phyloP scores from a whole-genome alignment of 2,888 invertebrate genomes.

The Tineola bisselliella region DNA sequence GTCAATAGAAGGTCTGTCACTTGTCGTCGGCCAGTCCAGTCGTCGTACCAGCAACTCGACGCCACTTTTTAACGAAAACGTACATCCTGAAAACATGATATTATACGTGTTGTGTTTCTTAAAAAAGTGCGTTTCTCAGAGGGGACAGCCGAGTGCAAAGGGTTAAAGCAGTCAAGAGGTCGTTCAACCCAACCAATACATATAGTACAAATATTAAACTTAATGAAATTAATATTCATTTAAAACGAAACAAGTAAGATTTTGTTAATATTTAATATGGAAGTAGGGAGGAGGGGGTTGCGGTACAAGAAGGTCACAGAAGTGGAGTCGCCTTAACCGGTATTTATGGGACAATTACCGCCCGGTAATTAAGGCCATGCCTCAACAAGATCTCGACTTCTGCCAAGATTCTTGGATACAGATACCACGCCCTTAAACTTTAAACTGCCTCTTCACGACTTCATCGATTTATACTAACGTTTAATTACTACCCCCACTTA shows the following conservation, averaged over 20 bases:
- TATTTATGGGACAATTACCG: slow-evolving; percentile 15
- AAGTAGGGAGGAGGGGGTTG: not conserved
- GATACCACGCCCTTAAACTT: slow-evolving; percentile 12
- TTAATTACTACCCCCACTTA: not conserved
- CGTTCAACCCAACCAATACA: no score
- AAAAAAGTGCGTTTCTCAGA: no score
- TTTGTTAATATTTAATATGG: not conserved
- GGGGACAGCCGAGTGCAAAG: no score
- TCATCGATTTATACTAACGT: not conserved
- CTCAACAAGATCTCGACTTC: slow-evolving; percentile 11
- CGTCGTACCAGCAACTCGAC: no score
- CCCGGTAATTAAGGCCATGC: slow-evolving; percentile 14
- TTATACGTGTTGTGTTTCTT: no score
- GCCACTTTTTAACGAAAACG: no score
- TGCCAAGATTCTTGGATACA: slow-evolving; percentile 5
- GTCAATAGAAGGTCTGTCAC: no score
- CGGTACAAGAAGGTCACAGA: not conserved
- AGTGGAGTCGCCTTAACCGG: slow-evolving; percentile 12
- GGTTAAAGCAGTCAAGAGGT: no score
- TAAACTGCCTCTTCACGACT: not conserved
- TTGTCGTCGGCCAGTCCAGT: no score
- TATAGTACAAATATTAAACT: no score
- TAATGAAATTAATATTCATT: no score
- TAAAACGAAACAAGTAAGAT: not conserved
- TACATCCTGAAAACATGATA: no score